Base-by-base conservation (phyloP, 2,113 vertebrate genomes). In the Stomatorhinus ivindoensis region DNA sequence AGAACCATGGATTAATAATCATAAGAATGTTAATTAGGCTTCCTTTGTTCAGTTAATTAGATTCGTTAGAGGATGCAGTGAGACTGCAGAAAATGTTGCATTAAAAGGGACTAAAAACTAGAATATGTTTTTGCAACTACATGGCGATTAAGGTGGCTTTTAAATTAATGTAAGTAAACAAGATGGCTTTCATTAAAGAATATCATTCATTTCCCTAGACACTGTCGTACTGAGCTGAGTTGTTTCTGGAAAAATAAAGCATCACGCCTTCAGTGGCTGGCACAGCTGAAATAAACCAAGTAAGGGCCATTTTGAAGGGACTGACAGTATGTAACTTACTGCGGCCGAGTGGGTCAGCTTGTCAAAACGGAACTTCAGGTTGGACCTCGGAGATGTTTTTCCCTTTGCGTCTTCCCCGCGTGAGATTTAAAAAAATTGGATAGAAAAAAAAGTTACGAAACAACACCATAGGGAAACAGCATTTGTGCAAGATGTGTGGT, bases 331-430 rank as follows among this genome's bases (percentile, higher is more conserved):
- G 53, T 17, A 51, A 95, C 97, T 94, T 91, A 99, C 98, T 89
- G 93, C 88, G 0, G 96, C 94, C 58, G 97, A 92, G 0, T 97
- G 97, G 92, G 96, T 97, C 94, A 98, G 93, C 92, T 97, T 98
- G 93, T 99, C 98, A 0, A 98, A 99, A 89, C 97, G 97, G 90
- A 99, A 98, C 94, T 97, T 99, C 92, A 99, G 96, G 94, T 97
- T 99, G 86, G 97, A 97, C 94, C 97, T 96, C 0, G 97, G 87
- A 39, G 87, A 87, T 24, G 96, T 97, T 91, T 96, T 98, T 94
- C 95, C 97, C 93, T 96, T 99, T 88, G 94, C 69, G 91, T 99
- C 98, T 98, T 92, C 91, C 90, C 90, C 50, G 24, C 5, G 48
- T 69, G 24, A 87, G 76, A 48, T 89, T 17, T 87, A 31, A 88